These are phyloP conservation scores for Eclectus roratus DNA, from an alignment of 2,113 vertebrate genomes.

Conservation along the genomic window DNA sequence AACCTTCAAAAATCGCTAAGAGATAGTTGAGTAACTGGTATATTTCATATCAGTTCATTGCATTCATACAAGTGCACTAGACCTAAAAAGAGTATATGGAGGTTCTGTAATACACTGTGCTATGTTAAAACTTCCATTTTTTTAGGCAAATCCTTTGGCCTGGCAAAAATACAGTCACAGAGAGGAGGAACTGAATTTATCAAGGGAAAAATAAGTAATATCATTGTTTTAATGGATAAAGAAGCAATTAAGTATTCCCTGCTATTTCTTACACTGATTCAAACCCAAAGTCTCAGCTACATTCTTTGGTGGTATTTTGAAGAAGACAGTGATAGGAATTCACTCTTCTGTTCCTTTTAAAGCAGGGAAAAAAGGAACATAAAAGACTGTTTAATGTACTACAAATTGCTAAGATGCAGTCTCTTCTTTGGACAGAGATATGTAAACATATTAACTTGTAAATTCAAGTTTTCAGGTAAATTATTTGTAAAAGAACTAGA, in stretches of 20 bases:
- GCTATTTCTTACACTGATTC: not conserved
- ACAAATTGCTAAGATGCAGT: not conserved
- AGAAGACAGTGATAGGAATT: not conserved
- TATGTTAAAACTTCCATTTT: not conserved
- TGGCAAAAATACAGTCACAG: not conserved
- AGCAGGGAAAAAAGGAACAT: not conserved
- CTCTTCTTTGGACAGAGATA: not conserved
- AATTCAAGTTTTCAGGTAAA: not conserved
- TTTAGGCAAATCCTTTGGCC: not conserved
- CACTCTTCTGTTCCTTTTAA: not conserved
- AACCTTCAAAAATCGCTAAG: not conserved
- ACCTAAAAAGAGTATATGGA: not conserved
- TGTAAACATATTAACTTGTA: not conserved
- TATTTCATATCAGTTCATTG: not conserved
- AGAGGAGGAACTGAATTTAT: not conserved
- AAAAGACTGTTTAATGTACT: not conserved
- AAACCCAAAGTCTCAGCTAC: not conserved
- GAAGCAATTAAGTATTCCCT: not conserved
- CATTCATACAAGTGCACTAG: not conserved
- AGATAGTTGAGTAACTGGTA: not conserved
- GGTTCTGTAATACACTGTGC: not conserved
- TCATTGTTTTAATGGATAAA: not conserved
- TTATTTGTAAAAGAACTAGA: not conserved
- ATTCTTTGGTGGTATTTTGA: not conserved
- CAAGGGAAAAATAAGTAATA: not conserved